Conservation (phyloP, 2,888 invertebrate genomes). For the Drosophila pegasa region DNA sequence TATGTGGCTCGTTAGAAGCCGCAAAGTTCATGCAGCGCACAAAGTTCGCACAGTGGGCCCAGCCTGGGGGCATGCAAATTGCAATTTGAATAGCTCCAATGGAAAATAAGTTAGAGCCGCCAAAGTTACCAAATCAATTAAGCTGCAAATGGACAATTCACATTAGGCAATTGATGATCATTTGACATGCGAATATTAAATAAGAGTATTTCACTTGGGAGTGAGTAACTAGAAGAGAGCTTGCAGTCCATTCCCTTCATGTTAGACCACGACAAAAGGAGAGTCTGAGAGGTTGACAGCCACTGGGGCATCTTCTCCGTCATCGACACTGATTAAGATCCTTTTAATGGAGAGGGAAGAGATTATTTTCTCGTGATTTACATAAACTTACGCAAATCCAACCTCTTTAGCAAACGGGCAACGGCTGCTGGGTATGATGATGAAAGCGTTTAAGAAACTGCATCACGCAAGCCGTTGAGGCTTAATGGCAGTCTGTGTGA, state of each 20-base stretch:
- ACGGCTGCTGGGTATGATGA: background rate
- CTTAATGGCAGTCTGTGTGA: constrained; percentile 7
- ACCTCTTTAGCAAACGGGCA: background rate
- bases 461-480: constrained; percentile 19
- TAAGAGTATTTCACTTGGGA: background rate
- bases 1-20: constrained; percentile 59
- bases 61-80: constrained; percentile 39
- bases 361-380: background rate
- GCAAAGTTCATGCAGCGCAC: constrained; percentile 49
- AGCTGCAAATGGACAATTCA: constrained; percentile 23
- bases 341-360: background rate
- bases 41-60: constrained; percentile 33
- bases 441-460: constrained; percentile 43
- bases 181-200: constrained; percentile 15
- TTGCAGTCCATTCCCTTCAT: background rate
- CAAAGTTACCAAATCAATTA: constrained; percentile 37
- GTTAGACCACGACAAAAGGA: too few species aligned
- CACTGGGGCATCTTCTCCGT: background rate
- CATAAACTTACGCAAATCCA: background rate
- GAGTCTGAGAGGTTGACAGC: too few species aligned
- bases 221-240: background rate
- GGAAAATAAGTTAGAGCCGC: constrained; percentile 1
- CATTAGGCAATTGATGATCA: constrained; percentile 28
- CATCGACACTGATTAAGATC: background rate
- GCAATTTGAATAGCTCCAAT: constrained; percentile 29